Conservation (phyloP, 2,888 invertebrate genomes). For the Drosophila koepferae region DNA sequence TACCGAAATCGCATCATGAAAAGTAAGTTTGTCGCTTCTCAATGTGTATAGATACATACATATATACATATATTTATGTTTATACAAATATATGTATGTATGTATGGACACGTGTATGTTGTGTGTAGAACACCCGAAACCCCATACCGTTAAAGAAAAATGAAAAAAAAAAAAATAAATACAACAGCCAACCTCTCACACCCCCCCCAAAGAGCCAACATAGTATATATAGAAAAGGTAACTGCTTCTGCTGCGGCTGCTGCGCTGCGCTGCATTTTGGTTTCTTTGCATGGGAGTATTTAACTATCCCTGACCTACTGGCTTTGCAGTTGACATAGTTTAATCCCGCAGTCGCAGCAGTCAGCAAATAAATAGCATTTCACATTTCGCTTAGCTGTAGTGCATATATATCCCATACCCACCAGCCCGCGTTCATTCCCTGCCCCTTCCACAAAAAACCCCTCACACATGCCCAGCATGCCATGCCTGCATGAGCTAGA, state of each 20-base stretch:
- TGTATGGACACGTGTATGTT: conserved; percentile 25
- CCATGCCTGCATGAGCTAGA: conserved; percentile 38
- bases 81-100: neutral
- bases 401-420: conserved; percentile 8
- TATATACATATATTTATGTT: neutral
- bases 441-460: neutral
- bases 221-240: conserved; percentile 60
- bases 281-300: conserved; percentile 39
- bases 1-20: conserved; percentile 85
- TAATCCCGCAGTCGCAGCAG: conserved; percentile 42
- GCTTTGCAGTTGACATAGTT: conserved; percentile 76
- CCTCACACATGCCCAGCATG: conserved; percentile 18
- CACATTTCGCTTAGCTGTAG: conserved; percentile 76
- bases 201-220: conserved; percentile 38
- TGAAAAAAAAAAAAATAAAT: too few species aligned
- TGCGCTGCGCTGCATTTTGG: conserved; percentile 34
- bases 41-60: conserved; percentile 2
- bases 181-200: conserved; percentile 10
- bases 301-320: conserved; percentile 76
- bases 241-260: conserved; percentile 36
- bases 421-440: too few species aligned
- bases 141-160: conserved; percentile 9
- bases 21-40: conserved; percentile 81
- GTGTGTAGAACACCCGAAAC: conserved; percentile 15
- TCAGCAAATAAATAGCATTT: conserved; percentile 79